These are phyloP conservation scores for Columba livia DNA, from an alignment of 2,113 vertebrate species.

Conservation along the genomic window DNA sequence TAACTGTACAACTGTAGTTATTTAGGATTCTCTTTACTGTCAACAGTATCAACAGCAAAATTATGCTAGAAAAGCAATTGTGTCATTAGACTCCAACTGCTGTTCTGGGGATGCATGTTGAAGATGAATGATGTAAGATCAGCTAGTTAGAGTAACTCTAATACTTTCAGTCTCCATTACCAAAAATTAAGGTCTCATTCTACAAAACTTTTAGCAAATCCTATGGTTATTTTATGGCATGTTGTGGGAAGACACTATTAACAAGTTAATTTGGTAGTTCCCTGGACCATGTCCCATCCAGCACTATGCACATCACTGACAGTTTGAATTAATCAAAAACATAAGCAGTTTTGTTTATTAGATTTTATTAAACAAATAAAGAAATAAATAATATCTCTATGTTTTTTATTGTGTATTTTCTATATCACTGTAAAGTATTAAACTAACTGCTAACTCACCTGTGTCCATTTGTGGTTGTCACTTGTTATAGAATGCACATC, in stretches of 20 bases:
- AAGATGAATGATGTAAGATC: neutral
- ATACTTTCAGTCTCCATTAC: neutral
- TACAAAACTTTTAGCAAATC: neutral
- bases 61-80: neutral
- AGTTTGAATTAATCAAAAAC: neutral
- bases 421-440: neutral
- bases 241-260: neutral
- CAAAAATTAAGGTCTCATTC: neutral
- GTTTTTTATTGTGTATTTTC: neutral
- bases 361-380: neutral
- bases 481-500: constrained; percentile 98
- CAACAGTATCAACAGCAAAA: neutral
- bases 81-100: neutral
- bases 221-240: neutral
- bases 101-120: neutral
- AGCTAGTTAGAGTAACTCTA: neutral
- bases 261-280: neutral
- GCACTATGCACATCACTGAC: neutral
- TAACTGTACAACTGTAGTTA: neutral
- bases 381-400: neutral
- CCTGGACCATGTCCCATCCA: neutral
- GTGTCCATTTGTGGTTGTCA: constrained; percentile 99
- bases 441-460: constrained; percentile 77
- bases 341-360: neutral
- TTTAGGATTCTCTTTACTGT: neutral